A percentile compares a stretch with the other conserved stretches of the same genome.
Conservation (phyloP, 2,888 invertebrate genomes). For the Amorpha juglandis region DNA sequence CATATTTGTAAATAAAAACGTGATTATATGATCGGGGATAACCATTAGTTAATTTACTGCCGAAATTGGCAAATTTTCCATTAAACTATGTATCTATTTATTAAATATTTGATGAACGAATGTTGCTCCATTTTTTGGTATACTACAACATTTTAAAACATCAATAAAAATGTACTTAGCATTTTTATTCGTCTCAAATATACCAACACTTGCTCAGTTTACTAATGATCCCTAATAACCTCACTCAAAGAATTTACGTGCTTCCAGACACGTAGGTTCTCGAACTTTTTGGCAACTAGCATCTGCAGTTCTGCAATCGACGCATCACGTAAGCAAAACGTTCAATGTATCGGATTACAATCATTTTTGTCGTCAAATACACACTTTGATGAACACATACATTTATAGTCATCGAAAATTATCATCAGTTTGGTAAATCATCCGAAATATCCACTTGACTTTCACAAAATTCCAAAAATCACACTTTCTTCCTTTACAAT, state of each 20-base stretch:
- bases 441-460: neutral
- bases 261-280: neutral
- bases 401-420: neutral
- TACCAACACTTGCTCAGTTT: neutral
- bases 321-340: neutral
- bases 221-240: neutral
- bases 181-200: neutral
- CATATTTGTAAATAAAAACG: too few relatives aligned
- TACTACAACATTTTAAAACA: neutral
- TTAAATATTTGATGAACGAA: too few relatives aligned
- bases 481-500: neutral
- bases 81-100: too few relatives aligned
- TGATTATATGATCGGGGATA: too few relatives aligned
- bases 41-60: too few relatives aligned
- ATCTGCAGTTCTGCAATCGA: neutral
- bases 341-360: neutral
- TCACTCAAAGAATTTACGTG: constrained; percentile 6
- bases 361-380: neutral
- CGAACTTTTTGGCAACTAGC: constrained; percentile 6
- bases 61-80: too few relatives aligned
- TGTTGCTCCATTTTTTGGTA: too few relatives aligned
- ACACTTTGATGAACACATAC: constrained; percentile 4
- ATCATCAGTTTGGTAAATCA: neutral
- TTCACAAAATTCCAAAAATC: neutral
- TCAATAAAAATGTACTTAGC: neutral